Percentiles rank a stretch among this genome's conserved stretches.
Conservation (phyloP, 2,888 invertebrate genomes). For the Mycalesis mineus region DNA sequence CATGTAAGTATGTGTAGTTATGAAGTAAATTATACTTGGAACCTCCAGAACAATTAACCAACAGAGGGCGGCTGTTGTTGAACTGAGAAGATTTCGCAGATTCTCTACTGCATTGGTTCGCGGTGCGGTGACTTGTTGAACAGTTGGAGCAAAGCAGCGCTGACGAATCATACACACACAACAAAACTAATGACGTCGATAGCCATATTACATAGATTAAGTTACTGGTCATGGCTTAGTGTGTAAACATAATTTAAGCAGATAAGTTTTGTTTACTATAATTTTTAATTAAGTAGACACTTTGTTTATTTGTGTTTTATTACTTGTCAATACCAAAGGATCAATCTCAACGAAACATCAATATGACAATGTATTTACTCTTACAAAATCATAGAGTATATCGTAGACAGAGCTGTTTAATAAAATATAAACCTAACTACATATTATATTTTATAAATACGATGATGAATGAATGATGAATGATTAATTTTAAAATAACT, state of each 20-base stretch:
- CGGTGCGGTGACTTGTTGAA: constrained; percentile 49
- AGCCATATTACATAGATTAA: not conserved
- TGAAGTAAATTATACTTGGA: not conserved
- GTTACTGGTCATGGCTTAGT: not conserved
- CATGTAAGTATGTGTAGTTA: too few species aligned
- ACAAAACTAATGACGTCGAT: constrained; percentile 15
- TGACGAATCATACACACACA: constrained; percentile 22
- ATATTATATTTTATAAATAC: too few species aligned
- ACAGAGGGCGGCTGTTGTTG: constrained; percentile 43
- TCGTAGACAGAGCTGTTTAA: too few species aligned
- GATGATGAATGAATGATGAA: too few species aligned
- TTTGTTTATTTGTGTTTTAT: not conserved
- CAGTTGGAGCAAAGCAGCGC: constrained; percentile 60
- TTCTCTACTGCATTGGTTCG: constrained; percentile 50
- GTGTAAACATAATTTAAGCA: not conserved
- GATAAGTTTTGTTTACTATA: not conserved
- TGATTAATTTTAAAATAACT: too few species aligned
- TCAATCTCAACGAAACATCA: not conserved
- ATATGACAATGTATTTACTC: not conserved
- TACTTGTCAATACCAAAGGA: not conserved
- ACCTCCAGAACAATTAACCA: constrained; percentile 64
- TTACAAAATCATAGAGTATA: too few species aligned
- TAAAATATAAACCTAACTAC: too few species aligned
- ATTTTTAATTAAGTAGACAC: not conserved
- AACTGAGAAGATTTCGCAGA: constrained; percentile 44